These are phyloP conservation scores for Pristionchus maxplancki DNA, from an alignment of 2,888 invertebrate species.

Conservation along the genomic window DNA sequence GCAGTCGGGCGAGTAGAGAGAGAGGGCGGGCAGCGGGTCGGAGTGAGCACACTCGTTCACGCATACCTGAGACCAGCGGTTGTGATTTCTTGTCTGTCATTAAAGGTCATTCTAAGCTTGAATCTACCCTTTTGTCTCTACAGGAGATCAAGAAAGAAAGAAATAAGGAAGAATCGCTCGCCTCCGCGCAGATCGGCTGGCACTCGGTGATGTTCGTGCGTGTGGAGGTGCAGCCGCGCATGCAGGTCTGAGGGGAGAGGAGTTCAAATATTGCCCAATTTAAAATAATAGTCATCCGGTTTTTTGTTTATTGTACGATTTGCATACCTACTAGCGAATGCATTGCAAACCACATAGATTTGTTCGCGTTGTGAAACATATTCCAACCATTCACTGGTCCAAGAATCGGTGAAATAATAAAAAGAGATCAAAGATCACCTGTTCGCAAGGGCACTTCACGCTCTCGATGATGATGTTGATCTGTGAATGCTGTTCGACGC, in stretches of 20 bases:
- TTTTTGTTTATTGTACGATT: no score
- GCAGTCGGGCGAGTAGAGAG: constrained; percentile 51
- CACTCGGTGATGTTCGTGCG: constrained; percentile 41
- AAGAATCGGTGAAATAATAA: no score
- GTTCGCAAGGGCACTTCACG: constrained; percentile 52
- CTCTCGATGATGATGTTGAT: constrained; percentile 53
- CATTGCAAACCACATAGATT: no score
- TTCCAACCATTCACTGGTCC: no score
- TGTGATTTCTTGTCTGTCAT: no score
- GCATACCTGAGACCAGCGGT: constrained; percentile 45
- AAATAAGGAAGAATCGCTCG: neutral
- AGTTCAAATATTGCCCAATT: no score
- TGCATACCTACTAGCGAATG: no score
- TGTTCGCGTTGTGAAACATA: no score
- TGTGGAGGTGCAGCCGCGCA: constrained; percentile 34
- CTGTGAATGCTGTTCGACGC: constrained; percentile 57
- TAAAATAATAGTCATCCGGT: no score
- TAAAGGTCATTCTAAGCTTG: no score
- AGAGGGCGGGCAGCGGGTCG: constrained; percentile 46
- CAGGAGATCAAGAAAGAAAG: no score
- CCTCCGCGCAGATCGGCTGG: constrained; percentile 49
- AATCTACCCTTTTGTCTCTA: no score
- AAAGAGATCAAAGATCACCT: constrained; percentile 45
- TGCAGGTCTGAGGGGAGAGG: constrained; percentile 40
- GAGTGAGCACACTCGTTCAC: constrained; percentile 24